Evolutionary conservation across 2,888 invertebrate species (phyloP), one percentile per base, ranked within the genome.

Genomic region (Euplexia lucipara): DNA sequence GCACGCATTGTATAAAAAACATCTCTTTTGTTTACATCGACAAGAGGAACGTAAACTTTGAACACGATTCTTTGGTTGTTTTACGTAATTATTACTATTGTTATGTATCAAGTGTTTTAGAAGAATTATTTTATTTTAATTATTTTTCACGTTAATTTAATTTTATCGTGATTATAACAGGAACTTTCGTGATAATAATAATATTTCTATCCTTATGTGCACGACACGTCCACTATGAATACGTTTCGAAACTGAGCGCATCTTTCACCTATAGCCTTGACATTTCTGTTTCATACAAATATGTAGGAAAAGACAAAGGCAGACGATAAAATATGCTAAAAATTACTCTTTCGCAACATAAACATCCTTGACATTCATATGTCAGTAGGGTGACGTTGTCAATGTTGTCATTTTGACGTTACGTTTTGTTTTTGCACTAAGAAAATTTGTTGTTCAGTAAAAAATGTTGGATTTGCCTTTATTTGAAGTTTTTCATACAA

Each of bases 11-110:
- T 87, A 81, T 61, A 76, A 67, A 67, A 70, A 75, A 75, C 80
- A 78, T 51, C 39, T 66, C 81, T 87, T 59, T 88, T 90, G 90
- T 91, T 90, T 89, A 87, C 83, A 82, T 81, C 64, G 42, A 39
- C 47, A 49, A n/a, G 39, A 10, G 22, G 57, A 65, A 42, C 26
- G 47, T 52, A 49, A 64, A 72, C 54, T 67, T 51, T 44, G 34
- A 65, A 26, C 57, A 51, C 42, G 56, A 42, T 58, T 65, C 59
- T 44, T 18, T 14, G 20, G 39, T 14, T 10, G 22, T 68, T 67
- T 79, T 54, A 74, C 48, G 48, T 56, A 47, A 53, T 74, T 62
- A 47, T 63, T 47, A 48, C 16, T 45, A 12, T 2, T 8, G 26
- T 45, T 39, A 42, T 7, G 2, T 35, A 12, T 18, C 30, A 41